These are phyloP conservation scores for Pseudococcus jackbeardsleyi DNA, from an alignment of 2,888 invertebrate species.

Conservation along the genomic window DNA sequence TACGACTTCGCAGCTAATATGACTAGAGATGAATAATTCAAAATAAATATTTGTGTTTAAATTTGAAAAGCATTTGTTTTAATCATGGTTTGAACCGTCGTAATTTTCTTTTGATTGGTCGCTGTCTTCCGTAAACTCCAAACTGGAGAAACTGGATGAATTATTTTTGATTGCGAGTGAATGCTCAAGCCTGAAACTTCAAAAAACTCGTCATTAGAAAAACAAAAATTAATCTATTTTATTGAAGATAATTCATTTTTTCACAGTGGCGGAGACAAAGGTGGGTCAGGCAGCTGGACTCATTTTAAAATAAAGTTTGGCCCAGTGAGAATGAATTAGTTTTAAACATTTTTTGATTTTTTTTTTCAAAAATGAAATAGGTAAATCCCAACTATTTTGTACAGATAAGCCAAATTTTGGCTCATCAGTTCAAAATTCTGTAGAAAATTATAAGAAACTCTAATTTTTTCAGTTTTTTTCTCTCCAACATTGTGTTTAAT, in stretches of 20 bases:
- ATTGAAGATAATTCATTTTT: background rate
- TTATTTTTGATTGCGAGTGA: conserved; percentile 63
- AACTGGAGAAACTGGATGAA: conserved; percentile 61
- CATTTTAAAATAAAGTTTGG: too few relatives aligned
- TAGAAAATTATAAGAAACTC: too few relatives aligned
- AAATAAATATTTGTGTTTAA: conserved; percentile 7
- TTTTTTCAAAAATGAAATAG: too few relatives aligned
- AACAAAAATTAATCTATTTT: background rate
- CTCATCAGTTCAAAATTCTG: too few relatives aligned
- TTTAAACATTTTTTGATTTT: too few relatives aligned
- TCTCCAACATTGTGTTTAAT: too few relatives aligned
- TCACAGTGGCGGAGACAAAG: too few relatives aligned
- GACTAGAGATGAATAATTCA: background rate
- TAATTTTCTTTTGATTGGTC: conserved; percentile 64
- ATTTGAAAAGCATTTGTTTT: conserved; percentile 33
- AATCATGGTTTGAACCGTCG: conserved; percentile 48
- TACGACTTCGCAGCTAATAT: background rate
- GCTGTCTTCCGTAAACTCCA: conserved; percentile 64
- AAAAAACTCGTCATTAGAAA: background rate
- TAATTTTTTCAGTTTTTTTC: too few relatives aligned
- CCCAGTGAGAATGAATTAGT: too few relatives aligned
- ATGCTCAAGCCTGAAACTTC: conserved; percentile 40
- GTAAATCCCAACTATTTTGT: too few relatives aligned
- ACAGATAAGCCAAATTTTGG: too few relatives aligned
- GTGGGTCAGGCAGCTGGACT: too few relatives aligned